Evolutionary conservation across 1,140 invertebrate species (phyloP).

Genomic region (Melipona quadrifasciata): DNA sequence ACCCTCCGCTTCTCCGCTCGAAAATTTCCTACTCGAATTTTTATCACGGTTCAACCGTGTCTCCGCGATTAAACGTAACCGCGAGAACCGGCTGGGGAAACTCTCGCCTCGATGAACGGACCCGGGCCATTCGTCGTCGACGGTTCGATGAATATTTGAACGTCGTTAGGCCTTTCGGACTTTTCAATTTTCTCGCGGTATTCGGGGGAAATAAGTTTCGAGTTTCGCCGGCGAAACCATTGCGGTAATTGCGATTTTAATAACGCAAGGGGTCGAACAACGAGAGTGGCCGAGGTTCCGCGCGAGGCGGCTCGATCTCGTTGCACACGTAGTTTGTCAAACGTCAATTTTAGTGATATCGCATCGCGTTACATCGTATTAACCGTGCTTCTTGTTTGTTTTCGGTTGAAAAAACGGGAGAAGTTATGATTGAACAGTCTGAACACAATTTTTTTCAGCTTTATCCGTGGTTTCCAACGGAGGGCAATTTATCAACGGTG

Average conservation of each 20-base stretch:
- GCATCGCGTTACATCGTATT: too few species aligned
- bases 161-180: not conserved
- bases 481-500: too few species aligned
- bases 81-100: not conserved
- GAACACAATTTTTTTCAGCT: too few species aligned
- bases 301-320: too few species aligned
- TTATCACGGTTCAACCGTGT: not conserved
- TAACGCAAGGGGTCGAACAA: not conserved
- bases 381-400: too few species aligned
- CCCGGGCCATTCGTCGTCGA: not conserved
- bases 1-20: not conserved
- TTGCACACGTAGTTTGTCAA: too few species aligned
- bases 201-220: too few species aligned
- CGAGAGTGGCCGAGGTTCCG: not conserved
- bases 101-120: not conserved
- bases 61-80: constrained; percentile 13
- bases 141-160: constrained; percentile 15
- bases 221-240: not conserved
- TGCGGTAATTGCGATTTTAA: not conserved
- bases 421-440: too few species aligned
- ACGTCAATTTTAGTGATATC: too few species aligned
- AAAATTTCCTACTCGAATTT: not conserved
- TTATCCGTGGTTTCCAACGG: too few species aligned
- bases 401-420: too few species aligned
- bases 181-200: not conserved